Percentiles rank a stretch among this genome's conserved stretches.
These are phyloP conservation scores for Abscondita cerata DNA, from an alignment of 2,888 invertebrate genomes.

Conservation along the genomic window DNA sequence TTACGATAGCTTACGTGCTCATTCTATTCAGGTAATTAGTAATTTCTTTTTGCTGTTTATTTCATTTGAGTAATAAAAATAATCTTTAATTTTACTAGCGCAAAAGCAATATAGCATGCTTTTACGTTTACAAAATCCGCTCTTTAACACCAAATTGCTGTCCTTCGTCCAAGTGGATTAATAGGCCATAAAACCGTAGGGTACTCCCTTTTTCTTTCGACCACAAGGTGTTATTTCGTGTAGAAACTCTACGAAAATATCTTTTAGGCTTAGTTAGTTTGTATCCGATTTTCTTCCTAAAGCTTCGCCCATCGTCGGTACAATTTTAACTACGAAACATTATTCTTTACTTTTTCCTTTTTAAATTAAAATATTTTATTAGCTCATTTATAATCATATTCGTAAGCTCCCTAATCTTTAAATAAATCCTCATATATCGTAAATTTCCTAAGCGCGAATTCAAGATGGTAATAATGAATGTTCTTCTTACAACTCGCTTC, in stretches of 20 bases:
- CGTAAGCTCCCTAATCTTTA: constrained; percentile 37
- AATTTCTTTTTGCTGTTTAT: constrained; percentile 27
- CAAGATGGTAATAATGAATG: constrained; percentile 33
- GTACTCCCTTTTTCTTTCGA: constrained; percentile 27
- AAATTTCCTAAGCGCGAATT: constrained; percentile 40
- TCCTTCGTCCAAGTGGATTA: constrained; percentile 45
- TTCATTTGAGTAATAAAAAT: constrained; percentile 22
- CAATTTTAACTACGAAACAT: not conserved
- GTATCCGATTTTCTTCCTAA: constrained; percentile 16
- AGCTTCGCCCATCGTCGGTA: too few species aligned
- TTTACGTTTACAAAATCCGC: constrained; percentile 38
- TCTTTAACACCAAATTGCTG: constrained; percentile 46
- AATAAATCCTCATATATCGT: constrained; percentile 46
- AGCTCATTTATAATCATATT: constrained; percentile 43
- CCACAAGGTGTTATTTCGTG: constrained; percentile 30
- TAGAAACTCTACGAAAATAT: constrained; percentile 25
- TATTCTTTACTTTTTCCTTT: constrained; percentile 12
- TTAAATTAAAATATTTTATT: constrained; percentile 34
- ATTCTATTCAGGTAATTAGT: constrained; percentile 32
- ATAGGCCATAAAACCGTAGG: constrained; percentile 33
- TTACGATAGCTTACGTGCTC: constrained; percentile 41
- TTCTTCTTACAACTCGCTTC: constrained; percentile 26
- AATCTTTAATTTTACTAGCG: constrained; percentile 31
- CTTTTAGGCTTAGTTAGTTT: constrained; percentile 17
- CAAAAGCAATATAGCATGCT: constrained; percentile 26